A percentile compares a stretch with the other conserved stretches of the same genome.
Conservation (phyloP, 2,797 vertebrate genomes). For the Alcedo quadribrachys region DNA sequence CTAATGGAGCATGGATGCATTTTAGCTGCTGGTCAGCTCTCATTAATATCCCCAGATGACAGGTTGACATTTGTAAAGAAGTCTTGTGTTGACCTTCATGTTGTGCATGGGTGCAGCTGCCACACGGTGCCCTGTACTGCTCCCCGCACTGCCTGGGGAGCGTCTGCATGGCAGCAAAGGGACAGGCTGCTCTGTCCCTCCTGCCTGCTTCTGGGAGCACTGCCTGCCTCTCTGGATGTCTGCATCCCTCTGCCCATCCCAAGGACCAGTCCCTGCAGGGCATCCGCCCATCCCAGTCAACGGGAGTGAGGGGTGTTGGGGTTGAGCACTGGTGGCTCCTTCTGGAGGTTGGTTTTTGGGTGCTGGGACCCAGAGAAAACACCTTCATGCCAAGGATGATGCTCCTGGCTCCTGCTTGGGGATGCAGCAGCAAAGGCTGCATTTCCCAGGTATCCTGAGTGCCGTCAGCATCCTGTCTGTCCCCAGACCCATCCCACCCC, state of each 20-base stretch:
- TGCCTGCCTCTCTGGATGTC: background rate
- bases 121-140: conserved; percentile 36
- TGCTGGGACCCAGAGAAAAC: background rate
- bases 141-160: conserved; percentile 23
- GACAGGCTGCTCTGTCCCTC: background rate
- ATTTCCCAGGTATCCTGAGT: background rate
- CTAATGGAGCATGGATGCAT: conserved; percentile 71
- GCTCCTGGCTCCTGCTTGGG: background rate
- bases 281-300: too few relatives aligned
- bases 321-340: background rate
- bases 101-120: conserved; percentile 62
- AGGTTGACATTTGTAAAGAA: conserved; percentile 73
- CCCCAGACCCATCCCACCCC: background rate
- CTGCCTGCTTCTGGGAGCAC: background rate
- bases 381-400: background rate
- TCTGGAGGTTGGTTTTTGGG: background rate
- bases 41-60: conserved; percentile 73
- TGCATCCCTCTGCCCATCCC: background rate
- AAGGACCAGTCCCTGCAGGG: background rate
- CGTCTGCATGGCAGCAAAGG: background rate
- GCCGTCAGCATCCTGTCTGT: background rate
- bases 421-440: background rate
- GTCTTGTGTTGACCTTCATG: conserved; percentile 66
- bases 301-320: fast-evolving
- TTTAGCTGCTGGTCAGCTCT: conserved; percentile 72